Evolutionary conservation across 2,888 invertebrate genomes (phyloP).

Genomic region (Pristionchus fissidentatus): DNA sequence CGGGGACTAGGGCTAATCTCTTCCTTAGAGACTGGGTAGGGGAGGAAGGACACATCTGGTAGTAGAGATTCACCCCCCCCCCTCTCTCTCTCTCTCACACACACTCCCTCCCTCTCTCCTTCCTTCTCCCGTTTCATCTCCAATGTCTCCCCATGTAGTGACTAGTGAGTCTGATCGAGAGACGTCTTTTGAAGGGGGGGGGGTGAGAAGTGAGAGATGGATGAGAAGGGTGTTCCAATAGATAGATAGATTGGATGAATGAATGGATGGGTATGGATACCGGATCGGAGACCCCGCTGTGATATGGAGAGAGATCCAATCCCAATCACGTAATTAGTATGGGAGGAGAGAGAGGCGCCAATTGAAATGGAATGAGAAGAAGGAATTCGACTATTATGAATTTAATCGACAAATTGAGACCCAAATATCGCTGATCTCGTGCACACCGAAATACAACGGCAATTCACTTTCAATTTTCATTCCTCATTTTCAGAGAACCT

Average conservation of each 20-base stretch:
- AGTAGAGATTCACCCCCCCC: slow-evolving; percentile 33
- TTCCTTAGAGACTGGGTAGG: slow-evolving; percentile 13
- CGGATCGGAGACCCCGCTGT: slow-evolving; percentile 7
- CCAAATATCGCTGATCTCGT: no score
- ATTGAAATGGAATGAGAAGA: not conserved
- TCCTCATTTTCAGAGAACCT: no score
- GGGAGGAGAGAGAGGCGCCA: not conserved
- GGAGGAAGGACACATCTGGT: slow-evolving; percentile 16
- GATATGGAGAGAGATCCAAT: slow-evolving; percentile 1
- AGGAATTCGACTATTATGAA: no score
- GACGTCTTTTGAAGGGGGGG: slow-evolving; percentile 1
- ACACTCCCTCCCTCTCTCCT: no score
- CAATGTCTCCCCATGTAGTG: slow-evolving; percentile 2
- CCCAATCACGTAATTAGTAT: slow-evolving; percentile 3
- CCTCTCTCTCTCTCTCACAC: no score
- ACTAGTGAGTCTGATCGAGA: not conserved
- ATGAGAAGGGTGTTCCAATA: not conserved
- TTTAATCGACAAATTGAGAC: no score
- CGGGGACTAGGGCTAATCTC: slow-evolving; percentile 18
- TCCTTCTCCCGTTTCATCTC: slow-evolving; percentile 31
- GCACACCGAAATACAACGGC: no score
- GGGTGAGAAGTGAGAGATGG: not conserved
- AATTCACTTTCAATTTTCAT: no score
- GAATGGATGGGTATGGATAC: not conserved
- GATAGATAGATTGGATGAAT: not conserved